These are phyloP conservation scores for Alsophila aescularia DNA, from an alignment of 2,888 invertebrate species.

Conservation along the genomic window DNA sequence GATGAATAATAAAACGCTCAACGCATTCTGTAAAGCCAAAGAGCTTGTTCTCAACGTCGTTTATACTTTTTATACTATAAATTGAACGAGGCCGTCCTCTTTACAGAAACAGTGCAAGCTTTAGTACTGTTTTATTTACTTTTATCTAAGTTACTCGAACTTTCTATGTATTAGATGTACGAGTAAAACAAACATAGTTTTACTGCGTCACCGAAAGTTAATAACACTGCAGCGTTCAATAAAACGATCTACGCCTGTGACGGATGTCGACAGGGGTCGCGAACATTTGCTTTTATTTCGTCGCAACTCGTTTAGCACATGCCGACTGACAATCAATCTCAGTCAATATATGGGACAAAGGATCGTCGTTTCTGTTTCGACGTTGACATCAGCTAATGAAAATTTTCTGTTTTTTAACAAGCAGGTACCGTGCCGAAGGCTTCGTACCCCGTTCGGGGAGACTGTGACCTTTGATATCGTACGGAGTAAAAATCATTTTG, in stretches of 20 bases:
- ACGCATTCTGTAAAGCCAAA: too few relatives aligned
- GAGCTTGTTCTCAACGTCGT: too few relatives aligned
- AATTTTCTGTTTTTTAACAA: conserved; percentile 60
- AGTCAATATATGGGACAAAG: conserved; percentile 80
- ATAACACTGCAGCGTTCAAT: conserved; percentile 65
- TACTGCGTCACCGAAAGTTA: conserved; percentile 61
- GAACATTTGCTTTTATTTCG: conserved; percentile 78
- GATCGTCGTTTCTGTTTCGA: conserved; percentile 69
- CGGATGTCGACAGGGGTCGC: conserved; percentile 73
- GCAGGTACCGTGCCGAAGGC: conserved; percentile 27
- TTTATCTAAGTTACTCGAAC: conserved; percentile 5
- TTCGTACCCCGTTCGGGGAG: conserved; percentile 17
- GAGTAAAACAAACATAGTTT: conserved; percentile 35
- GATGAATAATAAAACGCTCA: too few relatives aligned
- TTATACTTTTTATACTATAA: too few relatives aligned
- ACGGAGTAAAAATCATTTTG: conserved; percentile 17
- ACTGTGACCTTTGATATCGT: conserved; percentile 16
- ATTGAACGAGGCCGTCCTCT: neutral
- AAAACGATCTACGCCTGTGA: conserved; percentile 72
- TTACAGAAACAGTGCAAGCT: neutral
- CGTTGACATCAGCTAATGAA: conserved; percentile 63
- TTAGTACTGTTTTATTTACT: neutral
- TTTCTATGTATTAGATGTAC: conserved; percentile 13
- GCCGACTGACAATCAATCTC: conserved; percentile 81
- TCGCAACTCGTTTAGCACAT: conserved; percentile 77